These are phyloP conservation scores for Poecilus cupreus DNA, from an alignment of 2,888 invertebrate genomes.

Conservation along the genomic window DNA sequence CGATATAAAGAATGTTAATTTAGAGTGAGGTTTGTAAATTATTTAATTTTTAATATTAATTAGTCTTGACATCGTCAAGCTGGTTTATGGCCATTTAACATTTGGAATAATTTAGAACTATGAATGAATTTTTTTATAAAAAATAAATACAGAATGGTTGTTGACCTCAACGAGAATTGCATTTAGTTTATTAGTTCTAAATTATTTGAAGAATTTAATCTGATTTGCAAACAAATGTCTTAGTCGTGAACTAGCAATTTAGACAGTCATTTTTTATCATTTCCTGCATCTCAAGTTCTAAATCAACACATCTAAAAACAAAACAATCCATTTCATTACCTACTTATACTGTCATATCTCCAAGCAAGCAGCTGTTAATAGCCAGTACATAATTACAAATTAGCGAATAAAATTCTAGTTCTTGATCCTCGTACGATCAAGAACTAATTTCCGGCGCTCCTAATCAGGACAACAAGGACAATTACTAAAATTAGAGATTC, in stretches of 20 bases:
- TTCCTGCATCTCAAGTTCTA: neutral
- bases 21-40: neutral
- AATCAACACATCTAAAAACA: neutral
- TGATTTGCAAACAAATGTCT: slow-evolving; percentile 24
- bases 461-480: slow-evolving; percentile 13
- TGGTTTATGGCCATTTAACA: neutral
- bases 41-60: neutral
- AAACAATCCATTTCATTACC: slow-evolving; percentile 9
- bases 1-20: neutral
- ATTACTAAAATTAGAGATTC: slow-evolving; percentile 24
- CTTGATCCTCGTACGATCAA: neutral
- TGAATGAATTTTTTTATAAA: neutral
- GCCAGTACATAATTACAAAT: slow-evolving; percentile 15
- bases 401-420: slow-evolving; percentile 12
- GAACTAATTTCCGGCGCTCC: slow-evolving; percentile 27
- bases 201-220: too few species aligned
- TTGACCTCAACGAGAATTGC: too few species aligned
- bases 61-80: neutral
- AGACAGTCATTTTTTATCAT: neutral
- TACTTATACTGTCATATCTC: slow-evolving; percentile 12
- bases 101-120: neutral
- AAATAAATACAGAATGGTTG: too few species aligned
- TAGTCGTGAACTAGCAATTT: slow-evolving; percentile 2
- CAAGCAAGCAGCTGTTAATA: slow-evolving; percentile 25
- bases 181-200: too few species aligned